phyloP scores from a whole-genome alignment of 2,888 invertebrate species.

The Pandemis heparana region DNA sequence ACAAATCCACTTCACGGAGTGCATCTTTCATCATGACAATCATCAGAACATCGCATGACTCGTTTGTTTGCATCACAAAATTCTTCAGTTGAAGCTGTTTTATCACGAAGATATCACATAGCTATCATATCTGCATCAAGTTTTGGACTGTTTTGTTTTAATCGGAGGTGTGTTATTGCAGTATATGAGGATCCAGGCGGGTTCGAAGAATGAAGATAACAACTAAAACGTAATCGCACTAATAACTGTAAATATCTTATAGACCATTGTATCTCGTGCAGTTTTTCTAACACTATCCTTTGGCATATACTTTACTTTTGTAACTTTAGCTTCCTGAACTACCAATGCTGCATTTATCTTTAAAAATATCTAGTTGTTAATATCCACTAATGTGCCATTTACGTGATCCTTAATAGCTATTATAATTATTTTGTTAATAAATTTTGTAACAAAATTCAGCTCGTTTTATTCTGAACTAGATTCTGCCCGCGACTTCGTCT shows the following conservation, averaged over 20 bases:
- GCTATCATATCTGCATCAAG: not conserved
- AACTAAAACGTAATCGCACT: constrained; percentile 37
- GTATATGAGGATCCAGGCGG: constrained; percentile 28
- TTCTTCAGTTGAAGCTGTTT: not conserved
- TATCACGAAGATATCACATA: constrained; percentile 3
- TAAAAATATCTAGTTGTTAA: constrained; percentile 34
- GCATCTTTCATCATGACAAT: too few species aligned
- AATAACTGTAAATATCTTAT: constrained; percentile 34
- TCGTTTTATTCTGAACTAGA: constrained; percentile 5
- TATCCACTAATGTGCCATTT: constrained; percentile 46
- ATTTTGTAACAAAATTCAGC: constrained; percentile 35
- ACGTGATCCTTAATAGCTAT: constrained; percentile 39
- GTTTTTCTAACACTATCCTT: constrained; percentile 6
- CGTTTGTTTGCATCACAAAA: not conserved
- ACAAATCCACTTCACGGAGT: not conserved
- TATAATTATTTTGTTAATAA: constrained; percentile 44
- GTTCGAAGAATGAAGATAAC: constrained; percentile 29
- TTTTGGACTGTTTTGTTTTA: constrained; percentile 3
- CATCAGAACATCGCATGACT: not conserved
- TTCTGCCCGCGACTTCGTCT: not conserved
- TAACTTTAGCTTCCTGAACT: constrained; percentile 16
- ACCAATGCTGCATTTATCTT: constrained; percentile 43
- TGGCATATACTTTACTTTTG: not conserved
- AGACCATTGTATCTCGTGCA: not conserved
- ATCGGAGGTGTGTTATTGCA: constrained; percentile 22